These are phyloP conservation scores for Heliconius ismenius DNA, from an alignment of 2,888 invertebrate species.

Conservation along the genomic window DNA sequence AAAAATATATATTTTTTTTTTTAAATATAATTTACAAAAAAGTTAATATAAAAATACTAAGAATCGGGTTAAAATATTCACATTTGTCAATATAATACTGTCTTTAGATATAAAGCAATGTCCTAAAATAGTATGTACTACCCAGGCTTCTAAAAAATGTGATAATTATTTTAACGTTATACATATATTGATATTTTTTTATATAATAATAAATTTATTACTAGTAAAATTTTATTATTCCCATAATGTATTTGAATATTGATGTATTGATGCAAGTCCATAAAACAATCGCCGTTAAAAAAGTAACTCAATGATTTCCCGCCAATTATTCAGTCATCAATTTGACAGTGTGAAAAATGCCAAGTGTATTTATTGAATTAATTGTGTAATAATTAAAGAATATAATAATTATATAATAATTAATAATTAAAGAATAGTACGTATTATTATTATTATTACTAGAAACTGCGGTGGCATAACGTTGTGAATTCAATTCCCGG, in stretches of 20 bases:
- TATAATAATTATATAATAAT: no score
- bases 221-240: background rate
- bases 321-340: constrained; percentile 3
- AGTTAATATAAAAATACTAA: background rate
- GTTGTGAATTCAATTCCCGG: no score
- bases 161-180: background rate
- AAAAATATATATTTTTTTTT: no score
- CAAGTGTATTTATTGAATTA: background rate
- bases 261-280: background rate
- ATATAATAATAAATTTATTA: background rate
- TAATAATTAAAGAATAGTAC: no score
- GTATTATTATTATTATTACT: no score
- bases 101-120: background rate
- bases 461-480: no score
- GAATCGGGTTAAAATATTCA: background rate
- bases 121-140: no score
- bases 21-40: no score
- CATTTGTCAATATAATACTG: background rate
- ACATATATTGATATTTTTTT: background rate
- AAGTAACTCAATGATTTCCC: constrained; percentile 1
- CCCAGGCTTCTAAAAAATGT: no score
- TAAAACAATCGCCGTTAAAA: constrained; percentile 5
- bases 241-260: background rate
- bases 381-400: no score
- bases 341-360: background rate